Conservation (phyloP, 2,797 vertebrate genomes). For the Hybognathus amarus region DNA sequence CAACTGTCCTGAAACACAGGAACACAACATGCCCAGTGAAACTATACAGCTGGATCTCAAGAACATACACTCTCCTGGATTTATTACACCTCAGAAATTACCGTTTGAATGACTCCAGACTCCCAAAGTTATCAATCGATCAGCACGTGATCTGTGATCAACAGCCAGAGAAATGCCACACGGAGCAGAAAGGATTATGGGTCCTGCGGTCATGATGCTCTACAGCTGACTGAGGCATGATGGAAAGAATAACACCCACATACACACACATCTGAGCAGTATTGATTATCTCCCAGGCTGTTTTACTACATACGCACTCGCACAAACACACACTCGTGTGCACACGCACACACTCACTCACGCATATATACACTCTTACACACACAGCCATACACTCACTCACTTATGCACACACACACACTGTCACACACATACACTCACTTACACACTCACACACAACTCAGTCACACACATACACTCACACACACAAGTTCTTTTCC, state of each 20-base stretch:
- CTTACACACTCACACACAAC: neutral
- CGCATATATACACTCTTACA: no score
- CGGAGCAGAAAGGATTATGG: conserved; percentile 42
- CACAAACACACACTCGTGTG: conserved; percentile 14
- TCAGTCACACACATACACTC: neutral
- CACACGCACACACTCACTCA: neutral
- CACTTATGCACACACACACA: neutral
- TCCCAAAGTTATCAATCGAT: conserved; percentile 23
- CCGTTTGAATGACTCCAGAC: conserved; percentile 9
- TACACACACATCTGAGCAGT: conserved; percentile 40
- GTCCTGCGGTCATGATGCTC: conserved; percentile 34
- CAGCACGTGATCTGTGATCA: conserved; percentile 41
- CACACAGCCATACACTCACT: no score
- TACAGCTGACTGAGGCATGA: conserved; percentile 35
- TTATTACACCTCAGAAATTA: conserved; percentile 16
- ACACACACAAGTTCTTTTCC: neutral
- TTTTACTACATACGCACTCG: neutral
- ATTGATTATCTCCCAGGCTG: conserved; percentile 47
- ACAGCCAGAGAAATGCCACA: conserved; percentile 33
- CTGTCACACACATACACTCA: neutral
- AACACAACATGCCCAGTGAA: conserved; percentile 1
- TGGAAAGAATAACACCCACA: conserved; percentile 21
- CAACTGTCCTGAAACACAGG: neutral
- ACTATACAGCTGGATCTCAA: neutral
- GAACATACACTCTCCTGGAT: conserved; percentile 23